These are phyloP conservation scores for Xiphophorus maculatus DNA, from an alignment of 2,113 vertebrate genomes.

Conservation along the genomic window DNA sequence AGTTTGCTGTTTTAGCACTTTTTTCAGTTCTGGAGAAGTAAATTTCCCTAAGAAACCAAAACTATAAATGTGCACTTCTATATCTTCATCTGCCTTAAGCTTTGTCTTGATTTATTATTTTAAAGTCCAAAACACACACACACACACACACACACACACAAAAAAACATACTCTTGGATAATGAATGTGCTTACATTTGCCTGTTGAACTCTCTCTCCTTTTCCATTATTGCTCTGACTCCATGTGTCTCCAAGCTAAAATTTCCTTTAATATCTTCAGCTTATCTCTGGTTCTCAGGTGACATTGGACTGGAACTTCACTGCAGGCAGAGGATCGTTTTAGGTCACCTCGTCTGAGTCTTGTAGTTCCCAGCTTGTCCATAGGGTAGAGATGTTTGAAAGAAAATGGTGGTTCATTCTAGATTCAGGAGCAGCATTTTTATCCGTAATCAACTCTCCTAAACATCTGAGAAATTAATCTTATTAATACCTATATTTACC, in stretches of 20 bases:
- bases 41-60: background rate
- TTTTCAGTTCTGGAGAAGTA: background rate
- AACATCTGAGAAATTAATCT: too few species aligned
- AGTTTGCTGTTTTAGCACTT: background rate
- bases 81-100: background rate
- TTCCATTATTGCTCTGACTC: constrained; percentile 14
- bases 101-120: background rate
- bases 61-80: background rate
- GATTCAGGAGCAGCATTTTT: background rate
- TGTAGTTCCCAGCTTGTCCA: constrained; percentile 23
- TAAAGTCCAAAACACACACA: background rate
- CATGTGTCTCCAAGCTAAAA: background rate
- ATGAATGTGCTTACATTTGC: background rate
- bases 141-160: background rate
- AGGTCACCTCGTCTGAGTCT: constrained; percentile 1
- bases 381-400: constrained; percentile 17
- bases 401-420: too few species aligned
- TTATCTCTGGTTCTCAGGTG: background rate
- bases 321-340: background rate
- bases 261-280: constrained; percentile 15
- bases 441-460: too few species aligned
- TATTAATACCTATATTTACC: too few species aligned
- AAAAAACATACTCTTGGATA: too few species aligned
- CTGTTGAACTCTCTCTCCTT: background rate
- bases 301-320: background rate